Base-by-base conservation (phyloP, 2,113 vertebrate genomes). In the Apteryx owenii region DNA sequence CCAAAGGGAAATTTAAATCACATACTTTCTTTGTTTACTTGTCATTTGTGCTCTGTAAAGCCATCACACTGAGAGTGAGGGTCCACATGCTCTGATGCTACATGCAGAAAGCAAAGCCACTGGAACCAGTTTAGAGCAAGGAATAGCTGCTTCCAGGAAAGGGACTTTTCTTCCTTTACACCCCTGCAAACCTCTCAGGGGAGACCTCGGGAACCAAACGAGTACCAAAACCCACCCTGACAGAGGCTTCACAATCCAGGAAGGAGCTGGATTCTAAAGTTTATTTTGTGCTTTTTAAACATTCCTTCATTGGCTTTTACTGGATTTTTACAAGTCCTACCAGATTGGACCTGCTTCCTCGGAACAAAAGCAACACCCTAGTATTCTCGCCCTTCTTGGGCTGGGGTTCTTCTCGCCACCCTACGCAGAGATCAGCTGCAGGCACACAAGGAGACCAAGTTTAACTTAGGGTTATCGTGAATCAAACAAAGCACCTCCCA, bases 1-100 rank as follows among this genome's bases (percentile, higher is more conserved):
- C 82, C 71, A 76, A 96, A 95, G 16, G 44, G 58, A 92, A 95
- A 44, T n/a, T 89, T 51, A 86, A 90, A 88, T 68, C 42, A 66
- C 6, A 0, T 80, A 26, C n/a, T 85, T 89, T 91, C 53, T 92
- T 89, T 38, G 8, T 54, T 84, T 87, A 75, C 28, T 86, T 82
- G 87, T 58, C 82, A 91, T 31, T 23, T 91, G n/a, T 72, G 75
- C 33, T 72, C 25, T 85, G 62, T 51, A 89, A 94, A 94, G n/a
- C 46, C 68, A 85, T 14, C 65, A 69, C 18, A 42, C 4, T 46
- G 46, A 70, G 17, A 64, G n/a, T 28, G n/a, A 90, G 44, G 4
- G 53, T 60, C 60, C 80, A 44, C 31, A 72, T 19, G 44, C 10
- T 42, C 23, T 33, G 42, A 81, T 51, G 73, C 4, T 8, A 71